A percentile compares a stretch with the other conserved stretches of the same genome.
phyloP scores from a whole-genome alignment of 64 coral and sea anemone genomes.

The Dendronephthya gigantea region DNA sequence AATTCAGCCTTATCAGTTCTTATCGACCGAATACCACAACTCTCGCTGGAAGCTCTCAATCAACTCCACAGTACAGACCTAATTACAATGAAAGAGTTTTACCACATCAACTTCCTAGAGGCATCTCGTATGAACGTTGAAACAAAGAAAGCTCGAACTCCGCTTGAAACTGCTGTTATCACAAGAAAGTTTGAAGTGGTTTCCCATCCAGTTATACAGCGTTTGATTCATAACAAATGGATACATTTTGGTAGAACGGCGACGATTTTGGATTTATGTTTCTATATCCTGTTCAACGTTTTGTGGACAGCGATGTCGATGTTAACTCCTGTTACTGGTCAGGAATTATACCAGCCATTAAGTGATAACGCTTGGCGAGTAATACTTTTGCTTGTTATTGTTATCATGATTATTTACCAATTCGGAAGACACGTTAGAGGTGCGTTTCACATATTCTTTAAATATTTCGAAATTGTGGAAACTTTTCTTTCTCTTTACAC shows the following conservation, averaged over 20 bases:
- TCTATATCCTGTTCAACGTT: background rate
- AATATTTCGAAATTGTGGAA: background rate
- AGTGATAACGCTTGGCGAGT: background rate
- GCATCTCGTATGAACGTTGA: background rate
- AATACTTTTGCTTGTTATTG: background rate
- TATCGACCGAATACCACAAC: background rate
- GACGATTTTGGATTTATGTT: background rate
- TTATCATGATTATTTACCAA: background rate
- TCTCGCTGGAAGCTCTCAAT: background rate
- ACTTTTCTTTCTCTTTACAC: background rate
- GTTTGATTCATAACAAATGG: conserved; percentile 13
- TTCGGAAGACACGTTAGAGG: background rate
- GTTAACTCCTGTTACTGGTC: background rate
- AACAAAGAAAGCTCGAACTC: background rate
- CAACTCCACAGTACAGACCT: background rate
- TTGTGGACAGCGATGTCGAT: background rate
- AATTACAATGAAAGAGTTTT: background rate
- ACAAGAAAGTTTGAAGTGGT: conserved; percentile 7
- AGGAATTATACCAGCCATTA: background rate
- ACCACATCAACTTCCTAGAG: background rate
- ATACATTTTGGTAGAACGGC: background rate
- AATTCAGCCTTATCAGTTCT: conserved; percentile 2
- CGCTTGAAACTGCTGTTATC: background rate
- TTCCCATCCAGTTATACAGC: background rate
- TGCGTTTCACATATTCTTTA: background rate